Base-by-base conservation (phyloP, 2,888 invertebrate species). In the Himalopsyche japonica region DNA sequence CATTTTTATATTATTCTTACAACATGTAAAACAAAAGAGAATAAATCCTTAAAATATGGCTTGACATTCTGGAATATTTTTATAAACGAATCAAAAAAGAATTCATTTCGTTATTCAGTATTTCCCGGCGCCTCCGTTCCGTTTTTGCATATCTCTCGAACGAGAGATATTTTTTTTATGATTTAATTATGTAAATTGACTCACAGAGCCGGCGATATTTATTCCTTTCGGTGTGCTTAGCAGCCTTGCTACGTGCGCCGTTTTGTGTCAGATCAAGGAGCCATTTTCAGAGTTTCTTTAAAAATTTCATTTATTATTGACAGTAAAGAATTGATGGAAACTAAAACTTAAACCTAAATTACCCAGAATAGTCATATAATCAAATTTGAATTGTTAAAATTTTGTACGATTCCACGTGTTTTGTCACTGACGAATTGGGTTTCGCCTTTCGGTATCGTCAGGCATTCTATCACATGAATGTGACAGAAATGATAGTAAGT, bases 141-240 rank as follows among this genome's bases (percentile, higher is more conserved):
- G 27, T 70, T 70, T 43, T 70, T 70, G 70, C 70, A 70, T 70
- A 70, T 70, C 70, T 70, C 27, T 30, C 27, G 70, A 70, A 70
- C 70, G 70, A 70, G 70, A 70, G 70, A 70, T 70, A 70, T 70
- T 70, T 70, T 70, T n/a, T 70, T 70, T 70, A 70, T 70, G 70
- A 70, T 70, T 70, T 70, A 70, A 70, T 70, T 70, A 70, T 70
- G 70, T 27, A 30, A 70, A 70, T 70, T 70, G 70, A 70, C 27
- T 70, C 70, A 70, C 70, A 27, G 70, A 70, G 70, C 70, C 30
- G 30, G 27, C 70, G 70, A 70, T 70, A 70, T 70, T 70, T 27
- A 12, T 70, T 64, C 24, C 24, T 64, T 24, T 70, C 24, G 70
- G 15, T 70, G 24, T 27, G 30, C 70, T 70, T 57, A 20, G 57